phyloP scores from a whole-genome alignment of 2,113 vertebrate genomes.

The Oncorhynchus nerka region DNA sequence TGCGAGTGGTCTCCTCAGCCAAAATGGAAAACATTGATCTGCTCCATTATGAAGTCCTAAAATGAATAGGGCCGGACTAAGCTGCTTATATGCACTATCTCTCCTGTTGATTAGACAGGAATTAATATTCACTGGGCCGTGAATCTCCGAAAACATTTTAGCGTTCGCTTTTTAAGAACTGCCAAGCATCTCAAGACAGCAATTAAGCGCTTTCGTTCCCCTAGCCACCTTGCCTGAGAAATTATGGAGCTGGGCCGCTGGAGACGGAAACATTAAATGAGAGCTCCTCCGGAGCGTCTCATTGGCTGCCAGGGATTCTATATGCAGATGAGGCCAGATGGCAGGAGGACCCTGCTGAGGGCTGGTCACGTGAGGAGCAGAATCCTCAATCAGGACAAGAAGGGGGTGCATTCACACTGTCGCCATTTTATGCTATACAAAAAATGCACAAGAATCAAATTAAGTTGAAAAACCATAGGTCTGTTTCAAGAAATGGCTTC shows the following conservation, averaged over 20 bases:
- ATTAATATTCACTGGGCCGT: conserved; percentile 58
- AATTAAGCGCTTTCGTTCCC: conserved; percentile 45
- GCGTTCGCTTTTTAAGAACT: conserved; percentile 33
- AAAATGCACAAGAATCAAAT: too few species aligned
- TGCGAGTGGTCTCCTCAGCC: conserved; percentile 27
- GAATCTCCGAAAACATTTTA: conserved; percentile 44
- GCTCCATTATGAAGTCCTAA: conserved; percentile 49
- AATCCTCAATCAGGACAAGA: conserved; percentile 42
- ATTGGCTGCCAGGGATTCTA: conserved; percentile 36
- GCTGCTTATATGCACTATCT: conserved; percentile 59
- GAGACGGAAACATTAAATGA: conserved; percentile 45
- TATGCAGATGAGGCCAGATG: conserved; percentile 63
- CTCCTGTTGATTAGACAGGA: conserved; percentile 66
- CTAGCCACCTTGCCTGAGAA: conserved; percentile 39
- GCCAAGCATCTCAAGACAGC: conserved; percentile 48
- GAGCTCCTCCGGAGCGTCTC: conserved; percentile 33
- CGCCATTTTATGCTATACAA: too few species aligned
- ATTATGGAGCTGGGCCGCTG: conserved; percentile 34
- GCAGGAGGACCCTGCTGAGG: conserved; percentile 42
- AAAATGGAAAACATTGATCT: conserved; percentile 57
- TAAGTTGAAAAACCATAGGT: too few species aligned
- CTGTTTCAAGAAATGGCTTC: neutral
- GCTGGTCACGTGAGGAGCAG: conserved; percentile 50
- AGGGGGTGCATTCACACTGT: too few species aligned
- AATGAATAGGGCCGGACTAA: conserved; percentile 54